phyloP scores from a whole-genome alignment of 2,113 vertebrate genomes.

The Casuarius casuarius region DNA sequence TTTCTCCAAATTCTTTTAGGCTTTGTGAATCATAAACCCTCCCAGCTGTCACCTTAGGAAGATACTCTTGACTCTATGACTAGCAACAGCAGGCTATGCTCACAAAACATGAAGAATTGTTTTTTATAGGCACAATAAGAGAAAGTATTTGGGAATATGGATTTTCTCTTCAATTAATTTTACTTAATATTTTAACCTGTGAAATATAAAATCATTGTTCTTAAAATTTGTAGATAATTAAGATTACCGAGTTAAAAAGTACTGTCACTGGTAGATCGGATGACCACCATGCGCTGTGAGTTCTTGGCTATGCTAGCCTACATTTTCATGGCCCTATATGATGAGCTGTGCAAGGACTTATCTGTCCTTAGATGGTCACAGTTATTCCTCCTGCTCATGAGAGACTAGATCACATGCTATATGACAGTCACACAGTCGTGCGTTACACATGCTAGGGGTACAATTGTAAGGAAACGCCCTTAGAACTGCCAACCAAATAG shows the following conservation, averaged over 20 bases:
- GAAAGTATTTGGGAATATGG: not conserved
- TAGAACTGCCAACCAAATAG: not conserved
- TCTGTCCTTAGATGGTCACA: not conserved
- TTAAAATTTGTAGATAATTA: not conserved
- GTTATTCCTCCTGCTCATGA: not conserved
- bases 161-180: not conserved
- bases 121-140: not conserved
- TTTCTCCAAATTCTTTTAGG: not conserved
- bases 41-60: not conserved
- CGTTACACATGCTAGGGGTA: not conserved
- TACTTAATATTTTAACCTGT: not conserved
- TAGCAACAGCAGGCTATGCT: not conserved
- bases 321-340: not conserved
- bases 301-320: not conserved
- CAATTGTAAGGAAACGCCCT: not conserved
- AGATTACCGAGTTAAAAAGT: not conserved
- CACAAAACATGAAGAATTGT: not conserved
- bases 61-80: not conserved
- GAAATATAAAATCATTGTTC: not conserved
- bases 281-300: not conserved
- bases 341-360: not conserved
- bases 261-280: not conserved
- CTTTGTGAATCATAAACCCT: not conserved
- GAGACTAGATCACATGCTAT: not conserved
- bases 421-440: not conserved